Conservation (phyloP, 2,797 vertebrate genomes). For the Phalloptychus januarius region DNA sequence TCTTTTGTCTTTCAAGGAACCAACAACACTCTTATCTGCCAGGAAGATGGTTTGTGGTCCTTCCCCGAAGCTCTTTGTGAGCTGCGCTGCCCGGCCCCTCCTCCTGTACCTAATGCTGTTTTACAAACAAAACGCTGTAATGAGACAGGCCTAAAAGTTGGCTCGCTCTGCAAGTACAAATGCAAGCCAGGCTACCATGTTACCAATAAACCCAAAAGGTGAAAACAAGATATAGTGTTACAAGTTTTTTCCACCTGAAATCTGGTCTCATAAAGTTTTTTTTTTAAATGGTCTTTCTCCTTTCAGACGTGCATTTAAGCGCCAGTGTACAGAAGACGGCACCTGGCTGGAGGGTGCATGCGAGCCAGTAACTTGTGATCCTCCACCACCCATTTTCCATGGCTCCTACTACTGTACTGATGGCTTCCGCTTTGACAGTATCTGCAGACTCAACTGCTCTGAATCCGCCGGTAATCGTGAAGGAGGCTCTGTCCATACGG, state of each 20-base stretch:
- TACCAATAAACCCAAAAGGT: slow-evolving; percentile 86
- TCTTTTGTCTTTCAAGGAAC: slow-evolving; percentile 79
- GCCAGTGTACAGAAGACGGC: slow-evolving; percentile 94
- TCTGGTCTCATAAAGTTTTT: not conserved
- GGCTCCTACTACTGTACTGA: slow-evolving; percentile 94
- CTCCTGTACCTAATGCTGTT: slow-evolving; percentile 87
- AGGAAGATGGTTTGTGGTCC: slow-evolving; percentile 98
- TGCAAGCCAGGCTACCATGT: slow-evolving; percentile 96
- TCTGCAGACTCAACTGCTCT: slow-evolving; percentile 91
- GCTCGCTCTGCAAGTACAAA: slow-evolving; percentile 97
- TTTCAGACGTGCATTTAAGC: slow-evolving; percentile 92
- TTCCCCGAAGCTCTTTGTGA: slow-evolving; percentile 96
- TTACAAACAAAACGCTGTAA: slow-evolving; percentile 92
- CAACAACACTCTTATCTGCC: slow-evolving; percentile 92
- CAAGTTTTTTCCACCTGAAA: not conserved
- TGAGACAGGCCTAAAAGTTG: slow-evolving; percentile 93
- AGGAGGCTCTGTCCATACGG: slow-evolving; percentile 77
- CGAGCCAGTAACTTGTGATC: slow-evolving; percentile 91
- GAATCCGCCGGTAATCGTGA: slow-evolving; percentile 78
- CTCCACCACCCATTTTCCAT: slow-evolving; percentile 90
- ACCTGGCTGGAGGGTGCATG: slow-evolving; percentile 92
- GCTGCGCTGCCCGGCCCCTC: slow-evolving; percentile 91
- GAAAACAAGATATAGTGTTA: not conserved
- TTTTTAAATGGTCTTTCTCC: not conserved
- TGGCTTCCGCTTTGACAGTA: slow-evolving; percentile 93